phyloP scores from a whole-genome alignment of 2,113 vertebrate species.

The Sebastes fasciatus region DNA sequence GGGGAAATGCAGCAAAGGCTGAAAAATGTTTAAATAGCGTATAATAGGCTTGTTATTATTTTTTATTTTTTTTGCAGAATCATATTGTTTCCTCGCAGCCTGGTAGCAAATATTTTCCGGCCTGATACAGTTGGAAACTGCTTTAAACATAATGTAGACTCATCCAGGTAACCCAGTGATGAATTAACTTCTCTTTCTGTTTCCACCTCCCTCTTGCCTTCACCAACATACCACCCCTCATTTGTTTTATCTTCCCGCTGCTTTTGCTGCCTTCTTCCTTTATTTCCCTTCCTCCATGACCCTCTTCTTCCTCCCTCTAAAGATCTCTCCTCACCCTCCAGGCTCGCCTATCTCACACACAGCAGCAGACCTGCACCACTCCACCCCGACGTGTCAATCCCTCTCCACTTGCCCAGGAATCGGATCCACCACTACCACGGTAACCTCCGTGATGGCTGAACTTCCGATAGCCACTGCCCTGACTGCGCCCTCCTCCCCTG shows the following conservation, averaged over 20 bases:
- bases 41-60: background rate
- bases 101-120: background rate
- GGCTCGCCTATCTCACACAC: slow-evolving; percentile 42
- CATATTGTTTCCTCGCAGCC: background rate
- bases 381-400: slow-evolving; percentile 7
- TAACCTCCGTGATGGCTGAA: slow-evolving; percentile 13
- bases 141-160: background rate
- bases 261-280: background rate
- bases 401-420: slow-evolving; percentile 18
- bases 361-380: slow-evolving; percentile 59
- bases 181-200: background rate
- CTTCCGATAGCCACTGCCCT: slow-evolving; percentile 43
- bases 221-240: background rate
- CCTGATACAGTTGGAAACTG: background rate
- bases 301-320: slow-evolving; percentile 22
- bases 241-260: background rate
- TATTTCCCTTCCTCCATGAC: background rate
- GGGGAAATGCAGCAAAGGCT: background rate
- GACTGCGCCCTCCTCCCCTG: slow-evolving; percentile 14
- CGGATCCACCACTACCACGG: background rate
- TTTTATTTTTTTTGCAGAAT: background rate
- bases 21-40: background rate
- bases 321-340: slow-evolving; percentile 69
- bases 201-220: background rate
- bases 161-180: background rate